These are phyloP conservation scores for Coelinius sp. DNA, from an alignment of 2,888 invertebrate species.

Conservation along the genomic window DNA sequence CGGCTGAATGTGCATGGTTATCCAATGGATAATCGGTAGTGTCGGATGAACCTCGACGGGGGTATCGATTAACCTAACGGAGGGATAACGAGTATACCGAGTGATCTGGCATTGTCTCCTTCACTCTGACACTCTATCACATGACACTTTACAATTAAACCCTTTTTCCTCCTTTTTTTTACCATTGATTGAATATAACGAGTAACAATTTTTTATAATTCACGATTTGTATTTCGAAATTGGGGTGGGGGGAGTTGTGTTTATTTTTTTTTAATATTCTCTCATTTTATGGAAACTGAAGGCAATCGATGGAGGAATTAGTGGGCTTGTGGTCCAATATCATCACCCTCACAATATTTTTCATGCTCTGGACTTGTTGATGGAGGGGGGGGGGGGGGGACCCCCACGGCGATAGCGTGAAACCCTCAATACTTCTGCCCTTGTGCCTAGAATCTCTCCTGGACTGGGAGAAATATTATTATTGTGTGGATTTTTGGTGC, in stretches of 20 bases:
- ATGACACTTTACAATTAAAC: constrained; percentile 29
- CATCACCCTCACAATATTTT: constrained; percentile 47
- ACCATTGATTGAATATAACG: background rate
- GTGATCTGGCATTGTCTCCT: constrained; percentile 33
- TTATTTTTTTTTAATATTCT: background rate
- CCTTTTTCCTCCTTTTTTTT: constrained; percentile 11
- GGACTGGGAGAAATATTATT: background rate
- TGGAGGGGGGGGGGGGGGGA: constrained; percentile 52
- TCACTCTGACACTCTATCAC: constrained; percentile 9
- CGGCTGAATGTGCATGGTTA: constrained; percentile 32
- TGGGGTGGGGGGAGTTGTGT: background rate
- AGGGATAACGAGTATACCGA: constrained; percentile 34
- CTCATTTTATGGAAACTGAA: background rate
- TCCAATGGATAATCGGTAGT: constrained; percentile 37
- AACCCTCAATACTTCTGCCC: constrained; percentile 41
- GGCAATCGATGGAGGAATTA: constrained; percentile 63
- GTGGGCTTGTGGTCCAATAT: constrained; percentile 64
- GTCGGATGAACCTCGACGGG: constrained; percentile 31
- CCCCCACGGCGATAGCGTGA: constrained; percentile 64
- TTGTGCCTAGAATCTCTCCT: constrained; percentile 2
- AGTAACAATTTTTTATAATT: constrained; percentile 12
- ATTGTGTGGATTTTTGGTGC: constrained; percentile 14
- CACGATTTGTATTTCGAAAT: constrained; percentile 6
- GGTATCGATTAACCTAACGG: constrained; percentile 40
- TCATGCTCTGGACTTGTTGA: constrained; percentile 41